These are phyloP conservation scores for Spinus olivaceus DNA, from an alignment of 2,797 vertebrate species.

Conservation along the genomic window DNA sequence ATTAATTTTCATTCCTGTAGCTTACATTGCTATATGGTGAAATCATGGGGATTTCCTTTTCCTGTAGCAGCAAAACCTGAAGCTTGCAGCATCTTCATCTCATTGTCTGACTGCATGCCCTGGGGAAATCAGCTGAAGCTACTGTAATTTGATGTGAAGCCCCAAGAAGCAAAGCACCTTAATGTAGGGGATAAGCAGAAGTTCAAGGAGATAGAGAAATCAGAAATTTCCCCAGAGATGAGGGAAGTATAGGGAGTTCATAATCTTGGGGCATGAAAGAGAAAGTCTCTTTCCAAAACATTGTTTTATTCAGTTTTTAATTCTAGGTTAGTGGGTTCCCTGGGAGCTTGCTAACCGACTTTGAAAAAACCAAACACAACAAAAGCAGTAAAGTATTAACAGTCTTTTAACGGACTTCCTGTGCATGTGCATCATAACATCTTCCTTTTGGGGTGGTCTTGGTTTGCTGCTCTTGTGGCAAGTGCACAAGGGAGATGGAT, in stretches of 20 bases:
- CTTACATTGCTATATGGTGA: not conserved
- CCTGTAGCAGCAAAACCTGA: constrained; percentile 16
- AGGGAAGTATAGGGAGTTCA: not conserved
- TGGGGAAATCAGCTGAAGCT: not conserved
- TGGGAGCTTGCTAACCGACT: constrained; percentile 50
- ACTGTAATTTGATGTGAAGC: not conserved
- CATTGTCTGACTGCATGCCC: not conserved
- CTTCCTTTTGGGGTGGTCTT: not conserved
- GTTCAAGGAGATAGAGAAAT: not conserved
- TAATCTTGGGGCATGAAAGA: not conserved
- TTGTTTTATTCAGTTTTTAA: constrained; percentile 12
- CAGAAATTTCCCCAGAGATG: not conserved
- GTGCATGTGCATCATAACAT: not conserved
- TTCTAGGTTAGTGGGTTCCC: constrained; percentile 42
- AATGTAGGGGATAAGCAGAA: not conserved
- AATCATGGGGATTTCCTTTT: constrained; percentile 45
- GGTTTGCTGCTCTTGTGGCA: not conserved
- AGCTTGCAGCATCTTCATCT: not conserved
- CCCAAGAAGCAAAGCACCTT: not conserved
- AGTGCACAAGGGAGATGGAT: not conserved
- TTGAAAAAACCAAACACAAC: constrained; percentile 2
- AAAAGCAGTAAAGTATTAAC: not conserved
- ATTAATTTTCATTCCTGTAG: not conserved
- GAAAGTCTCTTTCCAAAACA: constrained; percentile 18
- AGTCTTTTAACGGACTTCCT: constrained; percentile 38